Evolutionary conservation across 2,888 invertebrate species (phyloP).

Genomic region (Dugesia japonica): DNA sequence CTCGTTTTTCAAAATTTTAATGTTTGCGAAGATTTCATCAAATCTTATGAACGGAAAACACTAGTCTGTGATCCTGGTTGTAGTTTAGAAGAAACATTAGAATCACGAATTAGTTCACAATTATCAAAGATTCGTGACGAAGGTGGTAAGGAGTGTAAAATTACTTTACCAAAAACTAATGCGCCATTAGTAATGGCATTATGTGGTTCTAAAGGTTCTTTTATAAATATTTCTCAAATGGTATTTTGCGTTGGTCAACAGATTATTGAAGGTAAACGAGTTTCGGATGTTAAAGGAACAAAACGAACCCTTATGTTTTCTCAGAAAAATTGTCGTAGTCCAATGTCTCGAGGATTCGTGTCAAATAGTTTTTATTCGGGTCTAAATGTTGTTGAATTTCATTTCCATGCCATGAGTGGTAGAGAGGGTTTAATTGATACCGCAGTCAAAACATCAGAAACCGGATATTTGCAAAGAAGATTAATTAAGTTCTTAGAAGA

Average conservation of each 20-base stretch:
- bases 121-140: conserved; percentile 77
- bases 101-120: conserved; percentile 49
- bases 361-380: conserved; percentile 93
- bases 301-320: not conserved
- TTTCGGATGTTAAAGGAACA: conserved; percentile 67
- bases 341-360: conserved; percentile 88
- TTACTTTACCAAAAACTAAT: conserved; percentile 64
- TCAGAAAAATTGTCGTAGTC: conserved; percentile 55
- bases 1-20: conserved; percentile 51
- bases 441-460: conserved; percentile 97
- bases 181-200: conserved; percentile 91
- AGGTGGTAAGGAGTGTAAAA: conserved; percentile 70
- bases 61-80: conserved; percentile 60
- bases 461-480: conserved; percentile 90
- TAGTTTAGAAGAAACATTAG: conserved; percentile 72
- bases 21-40: conserved; percentile 75
- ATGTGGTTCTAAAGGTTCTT: conserved; percentile 91
- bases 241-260: conserved; percentile 98
- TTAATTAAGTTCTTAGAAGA: conserved; percentile 65
- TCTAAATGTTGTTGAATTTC: conserved; percentile 88
- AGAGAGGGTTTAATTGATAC: conserved; percentile 88
- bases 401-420: conserved; percentile 98
- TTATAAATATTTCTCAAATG: conserved; percentile 99
- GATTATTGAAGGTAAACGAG: conserved; percentile 85
- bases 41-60: conserved; percentile 69